A percentile compares a stretch with the other conserved stretches of the same genome.
Evolutionary conservation across 2,888 invertebrate species (phyloP).

Genomic region (Spisula subtruncata): DNA sequence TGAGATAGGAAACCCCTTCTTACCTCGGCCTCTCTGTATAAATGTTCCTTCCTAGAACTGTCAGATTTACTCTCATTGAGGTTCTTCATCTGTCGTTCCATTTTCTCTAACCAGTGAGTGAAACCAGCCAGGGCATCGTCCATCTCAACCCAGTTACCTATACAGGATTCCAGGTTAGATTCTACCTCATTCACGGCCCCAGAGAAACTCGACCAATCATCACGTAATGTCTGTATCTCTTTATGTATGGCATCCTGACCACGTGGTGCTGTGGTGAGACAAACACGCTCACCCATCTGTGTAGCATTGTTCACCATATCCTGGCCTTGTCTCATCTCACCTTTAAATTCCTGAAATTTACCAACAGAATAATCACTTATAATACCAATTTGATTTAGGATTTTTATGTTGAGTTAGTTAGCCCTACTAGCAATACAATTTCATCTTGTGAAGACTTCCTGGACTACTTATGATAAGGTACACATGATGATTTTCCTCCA

Average conservation of each 20-base stretch:
- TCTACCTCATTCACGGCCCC: conserved; percentile 90
- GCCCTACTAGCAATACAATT: too few species aligned
- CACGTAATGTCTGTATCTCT: conserved; percentile 82
- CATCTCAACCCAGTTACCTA: conserved; percentile 97
- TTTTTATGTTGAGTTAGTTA: too few species aligned
- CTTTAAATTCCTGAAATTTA: conserved; percentile 87
- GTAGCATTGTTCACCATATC: conserved; percentile 91
- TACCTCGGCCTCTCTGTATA: conserved; percentile 81
- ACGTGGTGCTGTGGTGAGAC: conserved; percentile 90
- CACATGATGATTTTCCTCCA: too few species aligned
- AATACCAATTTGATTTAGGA: too few species aligned
- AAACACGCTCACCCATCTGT: conserved; percentile 89
- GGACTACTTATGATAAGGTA: too few species aligned
- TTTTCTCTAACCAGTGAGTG: conserved; percentile 92
- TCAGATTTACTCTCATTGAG: conserved; percentile 79
- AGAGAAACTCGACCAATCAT: conserved; percentile 85
- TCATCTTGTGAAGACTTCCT: too few species aligned
- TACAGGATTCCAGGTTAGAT: conserved; percentile 94
- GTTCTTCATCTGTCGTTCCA: conserved; percentile 78
- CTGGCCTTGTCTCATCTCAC: conserved; percentile 88
- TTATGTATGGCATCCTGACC: conserved; percentile 85
- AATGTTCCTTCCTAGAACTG: conserved; percentile 78
- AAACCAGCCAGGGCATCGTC: conserved; percentile 94
- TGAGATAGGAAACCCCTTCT: not conserved
- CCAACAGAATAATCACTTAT: not conserved